Evolutionary conservation across 92 coral and sea anemone species (phyloP), one percentile per base, ranked within the genome.

Genomic region (Desmophyllum pertusum): DNA sequence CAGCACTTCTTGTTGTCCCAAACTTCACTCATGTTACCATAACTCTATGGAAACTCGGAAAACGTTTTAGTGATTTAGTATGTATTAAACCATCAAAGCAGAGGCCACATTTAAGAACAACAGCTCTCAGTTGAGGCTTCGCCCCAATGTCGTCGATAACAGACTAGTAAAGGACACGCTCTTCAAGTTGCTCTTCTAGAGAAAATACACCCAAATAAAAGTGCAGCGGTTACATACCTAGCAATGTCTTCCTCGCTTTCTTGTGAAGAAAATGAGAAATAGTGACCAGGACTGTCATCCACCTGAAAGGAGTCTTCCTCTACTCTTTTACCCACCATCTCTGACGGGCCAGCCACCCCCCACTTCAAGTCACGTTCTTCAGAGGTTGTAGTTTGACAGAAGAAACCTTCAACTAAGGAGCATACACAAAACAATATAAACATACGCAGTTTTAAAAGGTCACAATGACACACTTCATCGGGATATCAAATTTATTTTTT

Each of bases 381-480:
- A 37, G 92, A 73, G 9, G 92, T 89, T 39, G 92, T 84, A 10
- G 89, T 88, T 59, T 88, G 92, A 52, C 85, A 81, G 72, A 88
- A 88, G 77, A 88, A 88, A 63, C 83, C 85, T 10, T 80, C 50
- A 29, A 70, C 84, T 80, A 70, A 80, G 48, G 40, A 48, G 29
- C 3, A 35, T 48, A 76, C 43, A 14, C 14, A 27, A 29, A 25
- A 0, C 17, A 59, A 25, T 15, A 9, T 59, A 15, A 59, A 59
- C 35, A 27, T 27, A 25, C 35, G n/a, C n/a, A n/a, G n/a, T n/a
- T n/a, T n/a, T n/a, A n/a, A n/a, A n/a, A n/a, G n/a, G n/a, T n/a
- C n/a, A n/a, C n/a, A n/a, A n/a, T n/a, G n/a, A n/a, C n/a, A n/a
- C n/a, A n/a, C n/a, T n/a, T n/a, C n/a, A n/a, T n/a, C n/a, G n/a